Evolutionary conservation across 2,888 invertebrate species (phyloP).

Genomic region (Hirtodrosophila confusa): DNA sequence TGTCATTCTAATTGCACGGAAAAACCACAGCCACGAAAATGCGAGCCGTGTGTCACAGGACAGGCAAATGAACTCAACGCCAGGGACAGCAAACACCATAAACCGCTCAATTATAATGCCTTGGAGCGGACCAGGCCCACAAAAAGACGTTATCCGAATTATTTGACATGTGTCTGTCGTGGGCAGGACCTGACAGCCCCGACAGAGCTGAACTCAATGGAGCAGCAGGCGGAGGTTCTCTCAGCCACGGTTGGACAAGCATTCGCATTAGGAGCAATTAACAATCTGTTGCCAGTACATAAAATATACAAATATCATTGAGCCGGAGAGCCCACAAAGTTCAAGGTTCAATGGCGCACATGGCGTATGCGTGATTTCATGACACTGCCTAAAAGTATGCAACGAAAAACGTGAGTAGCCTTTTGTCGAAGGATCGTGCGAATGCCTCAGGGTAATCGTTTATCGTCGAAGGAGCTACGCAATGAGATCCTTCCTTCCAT

Average conservation of each 20-base stretch:
- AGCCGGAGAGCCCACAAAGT: constrained; percentile 25
- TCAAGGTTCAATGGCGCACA: constrained; percentile 52
- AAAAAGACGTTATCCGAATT: constrained; percentile 72
- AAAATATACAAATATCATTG: constrained; percentile 40
- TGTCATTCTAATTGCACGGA: constrained; percentile 52
- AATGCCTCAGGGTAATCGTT: too few relatives aligned
- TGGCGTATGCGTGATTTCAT: constrained; percentile 44
- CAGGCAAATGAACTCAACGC: constrained; percentile 60
- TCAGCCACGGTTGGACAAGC: constrained; percentile 34
- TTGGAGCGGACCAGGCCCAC: constrained; percentile 31
- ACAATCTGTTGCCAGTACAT: constrained; percentile 47
- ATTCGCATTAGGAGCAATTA: constrained; percentile 67
- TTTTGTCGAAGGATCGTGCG: not conserved
- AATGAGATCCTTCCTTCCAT: too few relatives aligned
- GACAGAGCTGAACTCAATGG: not conserved
- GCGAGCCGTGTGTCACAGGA: constrained; percentile 16
- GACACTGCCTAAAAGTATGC: constrained; percentile 59
- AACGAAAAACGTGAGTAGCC: constrained; percentile 15
- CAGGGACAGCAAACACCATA: constrained; percentile 24
- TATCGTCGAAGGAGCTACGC: too few relatives aligned
- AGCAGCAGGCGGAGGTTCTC: not conserved
- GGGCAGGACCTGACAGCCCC: constrained; percentile 10
- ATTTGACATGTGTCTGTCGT: constrained; percentile 69
- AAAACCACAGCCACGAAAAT: constrained; percentile 45
- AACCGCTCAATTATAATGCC: constrained; percentile 72